phyloP scores from a whole-genome alignment of 2,113 vertebrate genomes.

The Periophthalmus modestus region DNA sequence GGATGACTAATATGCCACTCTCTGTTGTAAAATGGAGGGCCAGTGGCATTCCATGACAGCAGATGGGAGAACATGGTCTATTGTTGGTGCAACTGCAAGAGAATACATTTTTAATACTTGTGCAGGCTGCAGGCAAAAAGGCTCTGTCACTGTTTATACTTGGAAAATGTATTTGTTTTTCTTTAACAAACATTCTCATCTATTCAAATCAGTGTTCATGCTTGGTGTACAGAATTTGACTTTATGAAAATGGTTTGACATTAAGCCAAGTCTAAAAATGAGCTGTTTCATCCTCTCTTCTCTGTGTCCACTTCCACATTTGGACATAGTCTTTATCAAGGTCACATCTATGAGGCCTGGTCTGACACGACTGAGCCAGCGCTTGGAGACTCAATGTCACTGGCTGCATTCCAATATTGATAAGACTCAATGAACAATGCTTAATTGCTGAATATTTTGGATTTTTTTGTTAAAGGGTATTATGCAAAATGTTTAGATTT shows the following conservation, averaged over 20 bases:
- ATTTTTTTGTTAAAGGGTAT: too few species aligned
- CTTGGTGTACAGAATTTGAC: neutral
- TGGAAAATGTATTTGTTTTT: neutral
- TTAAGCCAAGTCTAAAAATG: constrained; percentile 17
- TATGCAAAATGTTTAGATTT: too few species aligned
- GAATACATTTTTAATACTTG: neutral
- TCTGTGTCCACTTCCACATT: constrained; percentile 6
- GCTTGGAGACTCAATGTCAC: constrained; percentile 76
- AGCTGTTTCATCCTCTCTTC: neutral
- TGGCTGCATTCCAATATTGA: constrained; percentile 75
- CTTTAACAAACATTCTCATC: neutral
- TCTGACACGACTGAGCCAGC: constrained; percentile 82
- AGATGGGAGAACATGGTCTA: neutral
- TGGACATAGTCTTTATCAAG: constrained; percentile 70
- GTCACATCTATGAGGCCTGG: constrained; percentile 80
- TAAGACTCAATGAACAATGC: constrained; percentile 32
- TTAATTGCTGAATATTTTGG: neutral
- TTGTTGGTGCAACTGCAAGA: constrained; percentile 2
- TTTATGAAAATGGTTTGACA: neutral
- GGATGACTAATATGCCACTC: constrained; percentile 41
- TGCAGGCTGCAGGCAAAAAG: constrained; percentile 4
- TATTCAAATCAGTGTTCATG: neutral
- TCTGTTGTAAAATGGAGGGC: constrained; percentile 21
- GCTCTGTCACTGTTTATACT: constrained; percentile 19
- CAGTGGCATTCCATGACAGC: constrained; percentile 15